Evolutionary conservation across 2,888 invertebrate species (phyloP).

Genomic region (Eupithecia exiguata): DNA sequence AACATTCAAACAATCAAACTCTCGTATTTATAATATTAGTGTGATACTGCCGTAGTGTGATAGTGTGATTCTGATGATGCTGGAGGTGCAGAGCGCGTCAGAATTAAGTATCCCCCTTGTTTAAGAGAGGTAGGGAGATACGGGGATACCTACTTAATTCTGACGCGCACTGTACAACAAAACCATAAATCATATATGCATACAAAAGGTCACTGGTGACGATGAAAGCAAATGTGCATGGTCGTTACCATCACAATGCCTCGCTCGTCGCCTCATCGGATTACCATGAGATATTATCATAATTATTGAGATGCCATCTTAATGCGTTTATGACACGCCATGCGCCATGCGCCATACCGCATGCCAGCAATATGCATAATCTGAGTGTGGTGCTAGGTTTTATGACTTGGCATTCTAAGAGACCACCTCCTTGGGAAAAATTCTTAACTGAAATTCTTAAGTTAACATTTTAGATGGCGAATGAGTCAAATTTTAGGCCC

Average conservation of each 20-base stretch:
- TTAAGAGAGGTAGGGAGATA: no score
- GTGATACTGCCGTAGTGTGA: no score
- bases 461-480: neutral
- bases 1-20: no score
- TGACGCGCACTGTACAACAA: no score
- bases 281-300: conserved; percentile 50
- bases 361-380: conserved; percentile 41
- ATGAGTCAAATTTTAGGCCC: neutral
- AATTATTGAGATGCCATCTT: conserved; percentile 47
- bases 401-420: conserved; percentile 5
- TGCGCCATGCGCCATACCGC: conserved; percentile 32
- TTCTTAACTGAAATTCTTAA: neutral
- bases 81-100: no score
- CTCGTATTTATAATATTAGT: no score
- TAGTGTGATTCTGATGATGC: no score
- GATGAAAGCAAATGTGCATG: conserved; percentile 18
- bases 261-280: conserved; percentile 33
- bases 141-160: no score
- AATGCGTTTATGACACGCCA: conserved; percentile 40
- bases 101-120: no score
- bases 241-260: conserved; percentile 23
- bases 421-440: neutral
- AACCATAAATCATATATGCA: neutral
- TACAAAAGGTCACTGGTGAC: conserved; percentile 2
- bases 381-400: conserved; percentile 16